Percentiles rank a stretch among this genome's conserved stretches.
These are phyloP conservation scores for Cynaeus angustus DNA, from an alignment of 2,888 invertebrate species.

Conservation along the genomic window DNA sequence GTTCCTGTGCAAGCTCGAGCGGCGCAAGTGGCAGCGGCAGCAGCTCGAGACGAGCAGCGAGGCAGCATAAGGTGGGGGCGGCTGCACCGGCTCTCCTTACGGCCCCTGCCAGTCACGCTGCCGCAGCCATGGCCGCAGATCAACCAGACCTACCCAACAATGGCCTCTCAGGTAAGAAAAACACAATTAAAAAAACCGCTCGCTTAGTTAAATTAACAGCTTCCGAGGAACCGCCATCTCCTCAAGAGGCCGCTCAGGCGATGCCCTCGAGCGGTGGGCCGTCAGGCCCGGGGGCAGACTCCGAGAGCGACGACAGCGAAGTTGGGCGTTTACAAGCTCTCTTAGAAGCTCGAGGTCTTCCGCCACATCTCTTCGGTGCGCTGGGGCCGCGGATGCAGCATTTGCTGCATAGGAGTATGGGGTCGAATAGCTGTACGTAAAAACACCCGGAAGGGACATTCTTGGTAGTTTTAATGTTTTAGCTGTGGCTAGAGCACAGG, in stretches of 20 bases:
- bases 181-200: neutral
- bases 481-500: slow-evolving; percentile 92
- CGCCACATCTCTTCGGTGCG: slow-evolving; percentile 97
- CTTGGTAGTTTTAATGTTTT: slow-evolving; percentile 48
- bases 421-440: slow-evolving; percentile 82
- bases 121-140: slow-evolving; percentile 68
- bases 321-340: slow-evolving; percentile 96
- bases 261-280: slow-evolving; percentile 67
- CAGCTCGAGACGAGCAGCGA: slow-evolving; percentile 68
- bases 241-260: slow-evolving; percentile 69
- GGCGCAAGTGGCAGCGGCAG: slow-evolving; percentile 72
- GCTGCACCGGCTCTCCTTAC: slow-evolving; percentile 66
- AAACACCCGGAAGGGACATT: no score
- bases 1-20: slow-evolving; percentile 79
- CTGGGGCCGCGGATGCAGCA: slow-evolving; percentile 98
- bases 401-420: slow-evolving; percentile 94
- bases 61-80: slow-evolving; percentile 70
- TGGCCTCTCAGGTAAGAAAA: slow-evolving; percentile 66
- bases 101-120: slow-evolving; percentile 60
- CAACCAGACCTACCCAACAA: slow-evolving; percentile 69
- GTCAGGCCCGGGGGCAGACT: slow-evolving; percentile 74
- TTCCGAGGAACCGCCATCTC: slow-evolving; percentile 69
- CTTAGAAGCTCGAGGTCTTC: slow-evolving; percentile 94
- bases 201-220: slow-evolving; percentile 55
- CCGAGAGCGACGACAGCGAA: slow-evolving; percentile 93